A percentile compares a stretch with the other conserved stretches of the same genome.
Conservation (phyloP, 2,797 vertebrate species). For the Halcyon leucocephala region DNA sequence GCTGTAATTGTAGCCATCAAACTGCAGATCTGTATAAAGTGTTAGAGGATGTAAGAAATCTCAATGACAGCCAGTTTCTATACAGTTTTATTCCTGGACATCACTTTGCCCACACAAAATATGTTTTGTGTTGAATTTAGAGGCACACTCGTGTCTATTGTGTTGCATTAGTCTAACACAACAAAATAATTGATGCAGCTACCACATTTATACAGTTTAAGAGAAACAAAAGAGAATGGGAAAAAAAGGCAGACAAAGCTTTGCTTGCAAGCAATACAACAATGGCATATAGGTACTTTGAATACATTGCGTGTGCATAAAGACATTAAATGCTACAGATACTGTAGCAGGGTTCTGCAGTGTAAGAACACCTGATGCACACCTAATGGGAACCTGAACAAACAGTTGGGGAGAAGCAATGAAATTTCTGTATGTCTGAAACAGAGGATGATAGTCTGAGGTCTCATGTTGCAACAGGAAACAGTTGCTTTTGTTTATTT, state of each 20-base stretch:
- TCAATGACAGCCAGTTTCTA: not conserved
- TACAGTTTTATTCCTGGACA: not conserved
- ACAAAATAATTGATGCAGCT: not conserved
- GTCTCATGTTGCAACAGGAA: not conserved
- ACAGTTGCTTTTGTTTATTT: not conserved
- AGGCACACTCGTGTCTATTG: not conserved
- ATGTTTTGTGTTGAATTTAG: not conserved
- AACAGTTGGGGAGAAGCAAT: not conserved
- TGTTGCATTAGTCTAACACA: constrained; percentile 12
- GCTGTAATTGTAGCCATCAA: not conserved
- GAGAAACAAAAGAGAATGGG: not conserved
- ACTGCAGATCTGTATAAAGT: not conserved
- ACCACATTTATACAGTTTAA: not conserved
- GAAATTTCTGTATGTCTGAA: not conserved
- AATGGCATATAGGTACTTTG: not conserved
- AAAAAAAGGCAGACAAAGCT: not conserved
- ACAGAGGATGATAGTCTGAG: not conserved
- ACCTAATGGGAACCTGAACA: not conserved
- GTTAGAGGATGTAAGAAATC: not conserved
- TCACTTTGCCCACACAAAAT: not conserved
- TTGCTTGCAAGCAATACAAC: not conserved
- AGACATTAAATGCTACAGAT: not conserved
- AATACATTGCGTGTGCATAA: not conserved
- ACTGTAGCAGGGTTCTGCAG: not conserved
- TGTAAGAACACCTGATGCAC: not conserved